These are phyloP conservation scores for Falco concolor DNA, from an alignment of 2,797 vertebrate species.

Conservation along the genomic window DNA sequence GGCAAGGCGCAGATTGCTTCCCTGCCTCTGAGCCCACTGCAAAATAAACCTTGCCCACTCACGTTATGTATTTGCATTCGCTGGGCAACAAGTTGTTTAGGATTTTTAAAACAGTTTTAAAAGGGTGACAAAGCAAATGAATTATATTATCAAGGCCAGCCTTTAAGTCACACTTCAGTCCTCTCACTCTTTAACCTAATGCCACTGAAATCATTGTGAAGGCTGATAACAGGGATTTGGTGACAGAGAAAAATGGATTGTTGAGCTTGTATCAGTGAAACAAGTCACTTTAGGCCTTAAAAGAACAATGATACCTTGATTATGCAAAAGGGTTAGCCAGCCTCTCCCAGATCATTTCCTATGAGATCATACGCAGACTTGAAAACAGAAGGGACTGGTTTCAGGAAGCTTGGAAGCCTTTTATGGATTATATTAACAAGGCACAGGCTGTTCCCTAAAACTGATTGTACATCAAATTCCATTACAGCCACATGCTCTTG, in stretches of 20 bases:
- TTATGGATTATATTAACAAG: constrained; percentile 30
- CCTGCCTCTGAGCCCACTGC: neutral
- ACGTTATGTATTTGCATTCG: rapidly evolving
- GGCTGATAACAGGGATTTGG: neutral
- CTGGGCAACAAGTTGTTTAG: neutral
- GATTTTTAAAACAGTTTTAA: neutral
- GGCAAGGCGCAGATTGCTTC: neutral
- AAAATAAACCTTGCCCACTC: neutral
- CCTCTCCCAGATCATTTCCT: constrained; percentile 55
- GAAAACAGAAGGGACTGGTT: constrained; percentile 6
- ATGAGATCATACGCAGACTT: constrained; percentile 50
- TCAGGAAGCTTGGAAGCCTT: constrained; percentile 44
- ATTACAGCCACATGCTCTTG: neutral
- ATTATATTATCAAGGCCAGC: neutral
- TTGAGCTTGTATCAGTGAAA: neutral
- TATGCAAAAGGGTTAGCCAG: neutral
- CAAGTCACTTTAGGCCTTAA: neutral
- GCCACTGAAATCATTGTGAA: neutral
- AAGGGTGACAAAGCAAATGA: neutral
- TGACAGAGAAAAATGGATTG: neutral
- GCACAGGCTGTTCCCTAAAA: constrained; percentile 47
- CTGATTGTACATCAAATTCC: constrained; percentile 48
- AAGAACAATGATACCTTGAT: constrained; percentile 39
- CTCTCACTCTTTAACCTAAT: neutral
- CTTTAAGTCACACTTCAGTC: neutral